phyloP scores from a whole-genome alignment of 2,113 vertebrate genomes.

The Sarotherodon lohbergeri region DNA sequence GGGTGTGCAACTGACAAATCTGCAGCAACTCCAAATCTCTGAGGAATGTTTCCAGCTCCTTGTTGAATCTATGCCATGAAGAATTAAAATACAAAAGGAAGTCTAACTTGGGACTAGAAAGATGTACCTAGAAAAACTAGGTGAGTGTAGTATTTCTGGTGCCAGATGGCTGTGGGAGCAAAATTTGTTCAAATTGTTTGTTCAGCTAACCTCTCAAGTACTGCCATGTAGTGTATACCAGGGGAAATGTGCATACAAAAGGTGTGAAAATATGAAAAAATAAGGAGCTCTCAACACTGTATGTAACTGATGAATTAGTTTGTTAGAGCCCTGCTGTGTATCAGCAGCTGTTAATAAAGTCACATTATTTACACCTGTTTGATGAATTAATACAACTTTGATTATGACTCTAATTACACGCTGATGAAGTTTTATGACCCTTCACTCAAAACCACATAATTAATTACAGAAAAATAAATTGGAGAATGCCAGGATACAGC shows the following conservation, averaged over 20 bases:
- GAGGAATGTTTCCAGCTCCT: background rate
- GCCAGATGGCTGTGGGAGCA: background rate
- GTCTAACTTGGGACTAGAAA: background rate
- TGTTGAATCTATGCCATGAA: background rate
- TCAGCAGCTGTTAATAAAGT: background rate
- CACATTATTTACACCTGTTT: background rate
- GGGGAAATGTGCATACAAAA: background rate
- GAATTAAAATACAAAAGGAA: background rate
- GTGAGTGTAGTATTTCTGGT: background rate
- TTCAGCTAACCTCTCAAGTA: background rate
- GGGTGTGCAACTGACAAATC: background rate
- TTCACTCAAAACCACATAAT: background rate
- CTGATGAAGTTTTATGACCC: slow-evolving; percentile 8
- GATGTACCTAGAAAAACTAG: background rate
- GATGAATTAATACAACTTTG: background rate
- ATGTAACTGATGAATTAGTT: background rate
- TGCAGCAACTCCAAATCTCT: background rate
- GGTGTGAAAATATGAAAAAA: background rate
- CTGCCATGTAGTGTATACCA: background rate
- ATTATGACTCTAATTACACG: slow-evolving; percentile 8
- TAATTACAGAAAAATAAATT: slow-evolving; percentile 20
- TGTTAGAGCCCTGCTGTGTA: background rate
- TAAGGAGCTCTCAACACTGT: background rate
- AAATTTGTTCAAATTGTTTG: background rate
- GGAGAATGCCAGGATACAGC: background rate